A percentile compares a stretch with the other conserved stretches of the same genome.
phyloP scores from a whole-genome alignment of 2,113 vertebrate genomes.

The Pagrus major region DNA sequence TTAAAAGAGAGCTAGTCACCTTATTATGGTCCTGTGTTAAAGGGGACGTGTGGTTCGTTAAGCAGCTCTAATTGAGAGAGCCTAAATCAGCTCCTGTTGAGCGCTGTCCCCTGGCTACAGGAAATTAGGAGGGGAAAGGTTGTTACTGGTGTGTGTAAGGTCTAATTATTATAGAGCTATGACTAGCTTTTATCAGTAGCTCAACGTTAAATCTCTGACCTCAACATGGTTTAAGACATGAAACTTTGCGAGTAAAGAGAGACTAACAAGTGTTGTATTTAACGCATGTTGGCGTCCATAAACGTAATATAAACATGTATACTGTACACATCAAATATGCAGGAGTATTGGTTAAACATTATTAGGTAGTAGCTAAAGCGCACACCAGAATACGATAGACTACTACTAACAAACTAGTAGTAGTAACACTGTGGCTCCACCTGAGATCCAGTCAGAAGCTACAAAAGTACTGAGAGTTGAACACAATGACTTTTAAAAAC shows the following conservation, averaged over 20 bases:
- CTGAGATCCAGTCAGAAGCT: no score
- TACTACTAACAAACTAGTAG: no score
- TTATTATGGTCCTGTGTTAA: constrained; percentile 15
- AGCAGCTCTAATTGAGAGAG: constrained; percentile 47
- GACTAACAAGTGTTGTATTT: neutral
- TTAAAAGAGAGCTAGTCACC: constrained; percentile 2
- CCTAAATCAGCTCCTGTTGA: constrained; percentile 41
- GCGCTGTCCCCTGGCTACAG: neutral
- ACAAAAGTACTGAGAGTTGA: no score
- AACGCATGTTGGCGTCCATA: neutral
- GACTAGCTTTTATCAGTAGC: neutral
- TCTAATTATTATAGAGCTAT: neutral
- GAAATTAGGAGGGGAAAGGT: neutral
- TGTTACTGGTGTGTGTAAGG: neutral
- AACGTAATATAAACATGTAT: neutral
- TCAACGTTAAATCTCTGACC: neutral
- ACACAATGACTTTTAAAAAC: no score
- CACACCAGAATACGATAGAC: no score
- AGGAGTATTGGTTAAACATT: neutral
- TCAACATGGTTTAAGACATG: neutral
- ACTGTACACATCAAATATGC: neutral
- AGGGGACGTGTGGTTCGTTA: constrained; percentile 23
- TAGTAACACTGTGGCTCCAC: no score
- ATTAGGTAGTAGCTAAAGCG: no score
- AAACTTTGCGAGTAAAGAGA: neutral